A percentile compares a stretch with the other conserved stretches of the same genome.
phyloP scores from a whole-genome alignment of 2,113 vertebrate species.

The Siniperca chuatsi region DNA sequence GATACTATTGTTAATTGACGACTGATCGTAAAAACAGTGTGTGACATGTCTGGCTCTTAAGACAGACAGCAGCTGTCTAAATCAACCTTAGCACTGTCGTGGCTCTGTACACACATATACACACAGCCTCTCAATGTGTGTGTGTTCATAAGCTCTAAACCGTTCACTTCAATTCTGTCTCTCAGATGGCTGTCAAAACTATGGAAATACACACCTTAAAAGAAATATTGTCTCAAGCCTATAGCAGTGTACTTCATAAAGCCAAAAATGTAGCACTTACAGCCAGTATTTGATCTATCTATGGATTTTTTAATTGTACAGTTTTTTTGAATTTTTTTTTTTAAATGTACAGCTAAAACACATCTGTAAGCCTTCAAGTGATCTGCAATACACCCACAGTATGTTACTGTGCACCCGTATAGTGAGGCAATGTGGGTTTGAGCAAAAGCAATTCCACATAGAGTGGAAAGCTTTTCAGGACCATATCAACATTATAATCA shows the following conservation, averaged over 20 bases:
- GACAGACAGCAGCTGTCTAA: constrained; percentile 15
- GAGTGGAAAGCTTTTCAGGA: constrained; percentile 19
- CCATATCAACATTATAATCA: constrained; percentile 29
- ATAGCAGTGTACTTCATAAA: background rate
- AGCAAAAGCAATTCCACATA: constrained; percentile 14
- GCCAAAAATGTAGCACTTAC: background rate
- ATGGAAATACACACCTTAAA: background rate
- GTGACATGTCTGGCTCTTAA: background rate
- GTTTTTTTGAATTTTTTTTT: too few species aligned
- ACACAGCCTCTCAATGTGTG: background rate
- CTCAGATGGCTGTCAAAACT: constrained; percentile 11
- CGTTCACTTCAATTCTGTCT: background rate
- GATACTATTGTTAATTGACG: background rate
- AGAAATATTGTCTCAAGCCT: background rate
- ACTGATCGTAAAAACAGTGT: background rate
- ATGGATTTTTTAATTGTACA: background rate
- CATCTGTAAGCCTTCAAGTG: background rate
- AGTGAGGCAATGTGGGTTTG: constrained; percentile 29
- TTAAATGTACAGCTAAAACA: background rate
- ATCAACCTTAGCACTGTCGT: background rate
- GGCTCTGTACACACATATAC: background rate
- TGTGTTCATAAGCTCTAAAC: background rate
- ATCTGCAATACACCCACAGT: constrained; percentile 16
- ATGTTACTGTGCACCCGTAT: constrained; percentile 8
- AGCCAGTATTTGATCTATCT: background rate